Base-by-base conservation (phyloP, 2,113 vertebrate genomes). In the Indicator maculatus region DNA sequence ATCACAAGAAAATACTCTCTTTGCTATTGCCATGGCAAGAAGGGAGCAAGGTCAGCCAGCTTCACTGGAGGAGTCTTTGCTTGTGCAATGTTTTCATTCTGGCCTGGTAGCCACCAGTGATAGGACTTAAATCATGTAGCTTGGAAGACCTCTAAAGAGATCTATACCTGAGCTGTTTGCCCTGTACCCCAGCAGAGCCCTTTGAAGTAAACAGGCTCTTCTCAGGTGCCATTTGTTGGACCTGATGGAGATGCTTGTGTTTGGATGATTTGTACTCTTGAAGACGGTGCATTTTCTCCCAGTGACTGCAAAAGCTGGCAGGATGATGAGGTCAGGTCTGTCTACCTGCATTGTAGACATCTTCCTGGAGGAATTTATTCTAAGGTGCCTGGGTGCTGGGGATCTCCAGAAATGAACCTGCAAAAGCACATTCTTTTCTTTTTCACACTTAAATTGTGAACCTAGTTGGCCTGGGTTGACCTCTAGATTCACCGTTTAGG, bases 401-500 rank as follows among this genome's bases (percentile, higher is more conserved):
- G 10, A 15, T 95, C 66, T 88, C 47, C 53, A 83, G 90, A 65
- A 85, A 64, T 1, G 3, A 33, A 27, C 50, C 65, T 84, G 63
- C 19, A 81, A 58, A 21, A 66, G 38, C 60, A 13, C 28, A 23
- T 71, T 16, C 28, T 80, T 79, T 55, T 47, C 4, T 50, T 82
- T 85, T 90, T 31, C 26, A 6, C 11, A 26, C 21, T 36, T 8
- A 19, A 3, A 2, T 16, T 75, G 61, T 81, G 78, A 78, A 88
- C 20, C 8, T 66, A 4, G 3, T 39, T 86, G 90, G 45, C 88
- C 93, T 82, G 69, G 93, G 36, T 8, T 81, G 80, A 86, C 86
- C 88, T 8, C 72, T 60, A 36, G 76, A 83, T 63, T 31, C 58
- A 41, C 31, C 88, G 66, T 95, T 97, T 90, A 91, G 86, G 88